Conservation (phyloP, 1,140 invertebrate genomes). For the Dinoponera quadriceps region DNA sequence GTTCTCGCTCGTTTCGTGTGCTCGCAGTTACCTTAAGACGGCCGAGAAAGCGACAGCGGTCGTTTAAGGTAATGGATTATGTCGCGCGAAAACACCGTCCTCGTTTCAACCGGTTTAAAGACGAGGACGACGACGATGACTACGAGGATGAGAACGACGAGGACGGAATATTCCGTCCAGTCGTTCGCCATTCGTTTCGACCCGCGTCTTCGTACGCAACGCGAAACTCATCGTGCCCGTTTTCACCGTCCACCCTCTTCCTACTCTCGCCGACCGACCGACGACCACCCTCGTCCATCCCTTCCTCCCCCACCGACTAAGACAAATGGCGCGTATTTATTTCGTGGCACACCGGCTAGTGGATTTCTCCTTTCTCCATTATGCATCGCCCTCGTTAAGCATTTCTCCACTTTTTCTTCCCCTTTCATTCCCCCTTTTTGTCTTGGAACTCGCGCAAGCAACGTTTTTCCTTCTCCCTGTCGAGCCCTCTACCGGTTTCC, state of each 20-base stretch:
- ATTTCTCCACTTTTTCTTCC: constrained; percentile 51
- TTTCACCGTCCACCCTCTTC: constrained; percentile 18
- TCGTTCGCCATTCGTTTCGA: constrained; percentile 22
- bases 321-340: constrained; percentile 77
- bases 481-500: constrained; percentile 6
- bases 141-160: constrained; percentile 32
- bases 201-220: background rate
- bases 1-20: constrained; percentile 38
- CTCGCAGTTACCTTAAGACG: constrained; percentile 48
- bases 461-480: background rate
- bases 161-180: constrained; percentile 53
- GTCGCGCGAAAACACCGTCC: constrained; percentile 50
- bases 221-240: constrained; percentile 41
- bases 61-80: constrained; percentile 72
- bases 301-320: constrained; percentile 64
- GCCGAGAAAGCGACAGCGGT: constrained; percentile 60
- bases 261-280: constrained; percentile 19
- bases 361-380: constrained; percentile 76
- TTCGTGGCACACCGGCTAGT: constrained; percentile 70
- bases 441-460: background rate
- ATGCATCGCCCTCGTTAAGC: constrained; percentile 75
- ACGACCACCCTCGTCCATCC: constrained; percentile 15
- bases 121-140: constrained; percentile 14
- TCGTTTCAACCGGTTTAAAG: constrained; percentile 54
- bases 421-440: background rate